Evolutionary conservation across 1,140 invertebrate species (phyloP).

Genomic region (Teleogryllus occipitalis): DNA sequence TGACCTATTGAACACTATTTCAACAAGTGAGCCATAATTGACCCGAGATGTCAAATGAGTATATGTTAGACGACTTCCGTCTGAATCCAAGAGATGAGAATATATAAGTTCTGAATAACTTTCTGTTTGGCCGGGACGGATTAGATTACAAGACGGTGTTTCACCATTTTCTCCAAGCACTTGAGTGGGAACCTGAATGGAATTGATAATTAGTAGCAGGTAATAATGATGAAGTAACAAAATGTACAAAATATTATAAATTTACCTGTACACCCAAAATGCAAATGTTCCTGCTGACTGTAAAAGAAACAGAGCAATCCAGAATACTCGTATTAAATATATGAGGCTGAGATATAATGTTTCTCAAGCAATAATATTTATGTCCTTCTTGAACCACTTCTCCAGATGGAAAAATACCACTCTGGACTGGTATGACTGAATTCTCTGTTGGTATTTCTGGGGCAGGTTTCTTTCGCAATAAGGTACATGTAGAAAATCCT

Average conservation of each 20-base stretch:
- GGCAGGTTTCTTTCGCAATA: slow-evolving; percentile 22
- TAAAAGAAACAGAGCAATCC: slow-evolving; percentile 65
- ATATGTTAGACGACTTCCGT: slow-evolving; percentile 64
- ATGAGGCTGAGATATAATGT: slow-evolving; percentile 51
- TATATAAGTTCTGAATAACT: slow-evolving; percentile 68
- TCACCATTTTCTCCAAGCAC: slow-evolving; percentile 16
- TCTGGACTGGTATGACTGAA: neutral
- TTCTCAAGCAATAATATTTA: slow-evolving; percentile 49
- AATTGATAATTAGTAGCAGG: slow-evolving; percentile 10
- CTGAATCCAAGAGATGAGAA: slow-evolving; percentile 65
- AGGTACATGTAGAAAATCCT: slow-evolving; percentile 48
- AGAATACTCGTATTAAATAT: slow-evolving; percentile 60
- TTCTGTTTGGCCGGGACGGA: slow-evolving; percentile 15
- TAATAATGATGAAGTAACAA: neutral
- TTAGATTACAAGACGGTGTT: neutral
- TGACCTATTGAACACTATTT: slow-evolving; percentile 69
- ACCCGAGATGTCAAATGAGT: slow-evolving; percentile 69
- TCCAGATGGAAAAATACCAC: neutral
- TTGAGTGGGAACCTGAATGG: slow-evolving; percentile 28
- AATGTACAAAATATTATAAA: neutral
- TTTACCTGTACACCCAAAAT: slow-evolving; percentile 56
- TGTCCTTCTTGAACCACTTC: slow-evolving; percentile 17
- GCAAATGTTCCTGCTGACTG: slow-evolving; percentile 68
- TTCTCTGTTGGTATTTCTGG: neutral
- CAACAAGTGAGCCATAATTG: slow-evolving; percentile 54